phyloP scores from a whole-genome alignment of 23 tunicate species.

The Phallusia fumigata region DNA sequence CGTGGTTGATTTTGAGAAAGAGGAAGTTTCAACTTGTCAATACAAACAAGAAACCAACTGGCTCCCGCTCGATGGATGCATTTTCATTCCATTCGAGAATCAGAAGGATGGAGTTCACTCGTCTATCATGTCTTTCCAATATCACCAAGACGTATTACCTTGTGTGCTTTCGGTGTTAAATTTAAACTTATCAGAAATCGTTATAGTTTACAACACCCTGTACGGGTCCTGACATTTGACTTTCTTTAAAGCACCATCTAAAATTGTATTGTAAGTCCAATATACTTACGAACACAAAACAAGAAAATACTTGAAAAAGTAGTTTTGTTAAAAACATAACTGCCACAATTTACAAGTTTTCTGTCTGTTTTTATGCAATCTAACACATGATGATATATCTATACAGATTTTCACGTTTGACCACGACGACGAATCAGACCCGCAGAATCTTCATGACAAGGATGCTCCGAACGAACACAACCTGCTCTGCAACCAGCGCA shows the following conservation, averaged over 20 bases:
- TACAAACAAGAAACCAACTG: constrained; percentile 37
- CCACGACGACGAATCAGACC: constrained; percentile 47
- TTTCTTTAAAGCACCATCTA: no score
- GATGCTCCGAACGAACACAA: constrained; percentile 75
- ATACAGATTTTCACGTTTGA: constrained; percentile 37
- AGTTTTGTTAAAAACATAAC: no score
- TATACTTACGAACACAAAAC: no score
- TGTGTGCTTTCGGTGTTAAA: no score
- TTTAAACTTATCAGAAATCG: no score
- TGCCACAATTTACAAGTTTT: no score
- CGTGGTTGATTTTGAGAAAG: constrained; percentile 17
- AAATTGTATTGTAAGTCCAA: no score
- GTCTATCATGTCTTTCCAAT: constrained; percentile 57
- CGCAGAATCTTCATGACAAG: constrained; percentile 42
- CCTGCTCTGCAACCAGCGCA: constrained; percentile 51
- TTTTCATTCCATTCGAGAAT: constrained; percentile 33
- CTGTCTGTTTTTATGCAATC: no score
- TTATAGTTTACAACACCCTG: no score
- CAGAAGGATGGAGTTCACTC: constrained; percentile 17
- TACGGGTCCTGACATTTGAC: no score
- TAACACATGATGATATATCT: no score
- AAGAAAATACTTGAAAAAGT: no score
- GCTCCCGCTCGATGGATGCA: constrained; percentile 69
- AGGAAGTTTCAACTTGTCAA: constrained; percentile 29
- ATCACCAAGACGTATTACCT: constrained; percentile 17